A percentile compares a stretch with the other conserved stretches of the same genome.
These are phyloP conservation scores for Candidula unifasciata DNA, from an alignment of 2,888 invertebrate species.

Conservation along the genomic window DNA sequence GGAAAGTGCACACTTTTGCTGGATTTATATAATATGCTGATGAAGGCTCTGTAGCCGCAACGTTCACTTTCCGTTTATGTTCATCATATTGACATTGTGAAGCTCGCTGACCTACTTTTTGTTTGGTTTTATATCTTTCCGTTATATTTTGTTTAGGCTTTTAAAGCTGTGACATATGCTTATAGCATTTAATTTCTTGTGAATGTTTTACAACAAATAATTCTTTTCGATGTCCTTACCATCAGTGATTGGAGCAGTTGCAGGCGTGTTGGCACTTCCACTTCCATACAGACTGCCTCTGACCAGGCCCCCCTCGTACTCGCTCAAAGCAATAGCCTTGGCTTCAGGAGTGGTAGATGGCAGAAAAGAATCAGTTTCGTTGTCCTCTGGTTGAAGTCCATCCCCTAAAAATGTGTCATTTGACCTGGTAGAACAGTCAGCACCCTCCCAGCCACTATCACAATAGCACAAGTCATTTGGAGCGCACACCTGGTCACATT, in stretches of 20 bases:
- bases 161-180: too few relatives aligned
- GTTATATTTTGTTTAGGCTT: too few relatives aligned
- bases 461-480: constrained; percentile 95
- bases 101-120: too few relatives aligned
- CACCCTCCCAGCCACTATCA: constrained; percentile 83
- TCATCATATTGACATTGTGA: too few relatives aligned
- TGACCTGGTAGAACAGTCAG: constrained; percentile 72
- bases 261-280: constrained; percentile 51
- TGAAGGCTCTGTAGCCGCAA: too few relatives aligned
- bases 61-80: too few relatives aligned
- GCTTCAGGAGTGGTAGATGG: constrained; percentile 52
- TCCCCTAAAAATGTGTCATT: constrained; percentile 60
- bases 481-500: constrained; percentile 87
- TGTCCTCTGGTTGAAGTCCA: constrained; percentile 37
- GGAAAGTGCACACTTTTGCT: too few relatives aligned
- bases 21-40: too few relatives aligned
- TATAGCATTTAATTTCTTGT: too few relatives aligned
- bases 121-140: too few relatives aligned
- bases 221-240: too few relatives aligned
- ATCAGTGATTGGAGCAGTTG: constrained; percentile 64
- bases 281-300: constrained; percentile 24
- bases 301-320: constrained; percentile 47
- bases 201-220: too few relatives aligned
- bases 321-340: constrained; percentile 55
- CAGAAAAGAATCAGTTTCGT: constrained; percentile 51